phyloP scores from a whole-genome alignment of 2,797 vertebrate species.

The Cetoscarus ocellatus region DNA sequence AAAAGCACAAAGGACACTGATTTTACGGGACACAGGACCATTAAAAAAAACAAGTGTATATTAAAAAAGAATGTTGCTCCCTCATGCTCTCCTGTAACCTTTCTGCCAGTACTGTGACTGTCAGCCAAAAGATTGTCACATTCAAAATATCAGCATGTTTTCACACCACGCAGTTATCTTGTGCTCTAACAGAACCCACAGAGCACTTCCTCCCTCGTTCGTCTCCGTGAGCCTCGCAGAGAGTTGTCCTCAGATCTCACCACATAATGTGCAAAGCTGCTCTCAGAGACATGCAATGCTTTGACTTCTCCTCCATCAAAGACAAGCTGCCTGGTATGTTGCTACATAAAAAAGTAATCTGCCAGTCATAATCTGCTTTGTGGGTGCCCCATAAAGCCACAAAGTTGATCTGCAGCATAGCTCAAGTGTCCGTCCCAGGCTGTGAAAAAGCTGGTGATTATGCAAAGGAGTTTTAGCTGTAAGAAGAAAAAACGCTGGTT shows the following conservation, averaged over 20 bases:
- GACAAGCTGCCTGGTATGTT: neutral
- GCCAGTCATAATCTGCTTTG: constrained; percentile 15
- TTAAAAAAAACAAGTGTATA: neutral
- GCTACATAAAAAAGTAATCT: constrained; percentile 19
- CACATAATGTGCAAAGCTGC: constrained; percentile 3
- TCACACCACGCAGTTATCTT: neutral
- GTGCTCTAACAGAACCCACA: constrained; percentile 26
- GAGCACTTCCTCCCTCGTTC: constrained; percentile 41
- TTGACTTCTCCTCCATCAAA: constrained; percentile 6
- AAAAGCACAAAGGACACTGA: too few species aligned
- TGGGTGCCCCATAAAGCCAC: constrained; percentile 17
- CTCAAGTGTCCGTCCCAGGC: constrained; percentile 23
- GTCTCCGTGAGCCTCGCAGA: accelerated
- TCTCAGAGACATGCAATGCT: neutral
- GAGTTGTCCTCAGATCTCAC: neutral
- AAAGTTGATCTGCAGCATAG: constrained; percentile 19
- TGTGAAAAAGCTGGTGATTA: constrained; percentile 27
- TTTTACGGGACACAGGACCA: too few species aligned
- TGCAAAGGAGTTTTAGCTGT: constrained; percentile 34
- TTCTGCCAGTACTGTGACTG: neutral
- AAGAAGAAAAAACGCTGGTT: constrained; percentile 40
- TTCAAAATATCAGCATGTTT: constrained; percentile 1
- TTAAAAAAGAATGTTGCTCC: neutral
- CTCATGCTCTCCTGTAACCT: neutral
- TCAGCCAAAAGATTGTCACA: neutral